Evolutionary conservation across 2,113 vertebrate genomes (phyloP).

Genomic region (Notothenia rossii): DNA sequence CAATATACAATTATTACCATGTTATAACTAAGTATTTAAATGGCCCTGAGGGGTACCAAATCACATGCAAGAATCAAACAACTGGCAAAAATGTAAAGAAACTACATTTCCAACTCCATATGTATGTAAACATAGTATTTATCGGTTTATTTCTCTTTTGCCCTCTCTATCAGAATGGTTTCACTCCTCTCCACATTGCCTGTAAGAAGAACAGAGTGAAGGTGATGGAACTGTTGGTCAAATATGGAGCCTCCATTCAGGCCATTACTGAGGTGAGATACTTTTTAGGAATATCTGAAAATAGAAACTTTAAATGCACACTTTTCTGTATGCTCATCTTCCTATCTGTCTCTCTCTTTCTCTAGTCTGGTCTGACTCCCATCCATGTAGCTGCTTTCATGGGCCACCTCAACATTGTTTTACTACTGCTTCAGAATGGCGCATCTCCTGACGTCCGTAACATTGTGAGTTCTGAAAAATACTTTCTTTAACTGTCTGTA

Average conservation of each 20-base stretch:
- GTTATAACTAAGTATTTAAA: not conserved
- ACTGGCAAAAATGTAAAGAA: not conserved
- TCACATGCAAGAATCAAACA: not conserved
- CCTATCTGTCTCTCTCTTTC: constrained; percentile 68
- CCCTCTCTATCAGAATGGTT: constrained; percentile 89
- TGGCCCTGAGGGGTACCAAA: not conserved
- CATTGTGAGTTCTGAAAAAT: constrained; percentile 90
- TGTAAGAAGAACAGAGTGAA: constrained; percentile 99
- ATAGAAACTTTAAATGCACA: not conserved
- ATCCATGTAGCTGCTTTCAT: constrained; percentile 99
- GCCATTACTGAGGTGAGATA: constrained; percentile 96
- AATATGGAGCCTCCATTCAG: constrained; percentile 99
- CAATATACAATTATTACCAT: not conserved
- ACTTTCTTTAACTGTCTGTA: not conserved
- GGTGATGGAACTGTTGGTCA: constrained; percentile 99
- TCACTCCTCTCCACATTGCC: constrained; percentile 99
- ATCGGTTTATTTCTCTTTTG: not conserved
- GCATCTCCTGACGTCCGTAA: constrained; percentile 97
- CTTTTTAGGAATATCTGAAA: not conserved
- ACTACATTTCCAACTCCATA: not conserved
- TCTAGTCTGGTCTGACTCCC: constrained; percentile 97
- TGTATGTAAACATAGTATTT: not conserved
- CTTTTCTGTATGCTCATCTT: not conserved
- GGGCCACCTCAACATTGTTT: constrained; percentile 99
- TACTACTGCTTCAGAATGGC: constrained; percentile 97